Conservation (phyloP, 2,113 vertebrate species). For the Gasterosteus aculeatus region DNA sequence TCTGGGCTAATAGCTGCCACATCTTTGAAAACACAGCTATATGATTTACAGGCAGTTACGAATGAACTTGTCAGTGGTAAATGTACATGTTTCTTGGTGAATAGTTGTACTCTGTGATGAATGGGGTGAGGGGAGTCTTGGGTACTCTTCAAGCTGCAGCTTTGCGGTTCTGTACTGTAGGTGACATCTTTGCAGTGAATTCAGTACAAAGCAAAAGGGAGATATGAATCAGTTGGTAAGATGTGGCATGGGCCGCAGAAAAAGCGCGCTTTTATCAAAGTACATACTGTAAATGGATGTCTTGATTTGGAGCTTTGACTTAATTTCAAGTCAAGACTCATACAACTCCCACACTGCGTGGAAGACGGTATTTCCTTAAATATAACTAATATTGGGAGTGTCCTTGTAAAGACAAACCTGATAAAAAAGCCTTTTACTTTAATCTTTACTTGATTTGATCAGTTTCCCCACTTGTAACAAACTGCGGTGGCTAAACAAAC, state of each 20-base stretch:
- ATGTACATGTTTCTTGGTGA: neutral
- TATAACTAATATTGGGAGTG: too few relatives aligned
- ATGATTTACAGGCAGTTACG: neutral
- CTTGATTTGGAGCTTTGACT: neutral
- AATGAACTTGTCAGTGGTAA: neutral
- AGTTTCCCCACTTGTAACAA: neutral
- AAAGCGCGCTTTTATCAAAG: neutral
- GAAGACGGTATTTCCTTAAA: too few relatives aligned
- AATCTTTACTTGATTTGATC: neutral
- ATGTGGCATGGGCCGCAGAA: conserved; percentile 10
- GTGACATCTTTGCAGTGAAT: neutral
- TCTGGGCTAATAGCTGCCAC: neutral
- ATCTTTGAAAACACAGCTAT: neutral
- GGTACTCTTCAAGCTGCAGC: too few relatives aligned
- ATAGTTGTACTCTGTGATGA: neutral
- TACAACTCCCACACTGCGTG: too few relatives aligned
- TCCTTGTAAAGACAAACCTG: too few relatives aligned
- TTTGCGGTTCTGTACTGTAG: neutral
- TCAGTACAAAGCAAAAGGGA: neutral
- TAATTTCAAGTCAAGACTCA: too few relatives aligned
- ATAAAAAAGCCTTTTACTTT: too few relatives aligned
- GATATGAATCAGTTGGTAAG: conserved; percentile 31
- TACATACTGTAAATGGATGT: neutral
- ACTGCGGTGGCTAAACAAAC: neutral
- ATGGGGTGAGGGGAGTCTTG: too few relatives aligned